These are phyloP conservation scores for Drosophila pullipes DNA, from an alignment of 2,888 invertebrate genomes.

Conservation along the genomic window DNA sequence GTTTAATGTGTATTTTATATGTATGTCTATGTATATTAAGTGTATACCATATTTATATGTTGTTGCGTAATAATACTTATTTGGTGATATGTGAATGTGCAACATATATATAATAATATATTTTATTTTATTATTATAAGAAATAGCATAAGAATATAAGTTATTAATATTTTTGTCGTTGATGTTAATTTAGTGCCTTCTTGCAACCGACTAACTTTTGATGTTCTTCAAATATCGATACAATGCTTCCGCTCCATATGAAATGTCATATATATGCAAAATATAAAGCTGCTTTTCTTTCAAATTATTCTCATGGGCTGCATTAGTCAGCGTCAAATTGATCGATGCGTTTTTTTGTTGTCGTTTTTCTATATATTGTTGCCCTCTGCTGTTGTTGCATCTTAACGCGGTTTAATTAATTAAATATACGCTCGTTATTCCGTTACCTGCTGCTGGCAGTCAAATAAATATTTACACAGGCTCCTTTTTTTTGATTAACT, in stretches of 20 bases:
- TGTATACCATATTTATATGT: background rate
- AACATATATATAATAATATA: background rate
- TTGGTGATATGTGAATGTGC: too few species aligned
- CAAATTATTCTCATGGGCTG: slow-evolving; percentile 6
- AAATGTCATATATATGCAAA: too few species aligned
- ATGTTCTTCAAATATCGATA: background rate
- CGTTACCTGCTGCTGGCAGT: slow-evolving; percentile 35
- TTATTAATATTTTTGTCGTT: too few species aligned
- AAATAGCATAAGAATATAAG: too few species aligned
- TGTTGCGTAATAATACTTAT: background rate
- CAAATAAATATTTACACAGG: slow-evolving; percentile 66
- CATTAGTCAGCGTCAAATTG: slow-evolving; percentile 41
- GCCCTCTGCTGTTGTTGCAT: slow-evolving; percentile 42
- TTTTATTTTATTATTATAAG: background rate
- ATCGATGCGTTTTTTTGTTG: slow-evolving; percentile 31
- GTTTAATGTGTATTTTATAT: background rate
- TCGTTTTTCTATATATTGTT: slow-evolving; percentile 23
- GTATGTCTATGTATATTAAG: too few species aligned
- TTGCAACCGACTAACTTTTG: background rate
- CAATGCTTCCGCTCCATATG: background rate
- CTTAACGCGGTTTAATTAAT: slow-evolving; percentile 73
- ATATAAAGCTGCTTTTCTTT: background rate
- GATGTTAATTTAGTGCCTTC: too few species aligned
- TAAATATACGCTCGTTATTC: slow-evolving; percentile 50
- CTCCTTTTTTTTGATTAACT: slow-evolving; percentile 47